Evolutionary conservation across 2,797 vertebrate species (phyloP).

Genomic region (Mormyrops boulengeri): DNA sequence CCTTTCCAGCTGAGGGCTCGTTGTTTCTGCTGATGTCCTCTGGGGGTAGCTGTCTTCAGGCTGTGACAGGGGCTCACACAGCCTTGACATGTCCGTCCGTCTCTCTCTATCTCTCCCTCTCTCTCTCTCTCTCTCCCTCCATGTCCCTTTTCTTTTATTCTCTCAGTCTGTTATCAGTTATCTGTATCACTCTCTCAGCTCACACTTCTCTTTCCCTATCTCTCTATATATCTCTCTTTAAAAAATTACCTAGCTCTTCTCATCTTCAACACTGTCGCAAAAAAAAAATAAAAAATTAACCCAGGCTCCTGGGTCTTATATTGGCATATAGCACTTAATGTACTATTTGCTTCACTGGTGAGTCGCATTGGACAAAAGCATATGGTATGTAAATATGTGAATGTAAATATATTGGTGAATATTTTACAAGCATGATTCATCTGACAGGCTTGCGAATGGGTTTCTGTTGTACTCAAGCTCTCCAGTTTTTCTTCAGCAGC

Average conservation of each 20-base stretch:
- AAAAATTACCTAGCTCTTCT: not conserved
- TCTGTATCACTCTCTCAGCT: not conserved
- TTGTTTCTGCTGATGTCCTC: not conserved
- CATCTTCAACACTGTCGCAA: not conserved
- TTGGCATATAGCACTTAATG: not conserved
- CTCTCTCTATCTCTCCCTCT: not conserved
- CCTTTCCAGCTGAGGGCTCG: not conserved
- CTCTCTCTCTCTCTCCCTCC: not conserved
- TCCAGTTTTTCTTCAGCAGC: not conserved
- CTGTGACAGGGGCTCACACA: not conserved
- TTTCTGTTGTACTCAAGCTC: not conserved
- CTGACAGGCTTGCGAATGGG: not conserved
- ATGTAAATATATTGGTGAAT: not conserved
- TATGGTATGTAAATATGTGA: not conserved
- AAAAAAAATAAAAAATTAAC: not conserved
- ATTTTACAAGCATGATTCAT: not conserved
- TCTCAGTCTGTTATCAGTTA: not conserved
- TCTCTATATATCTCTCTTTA: not conserved
- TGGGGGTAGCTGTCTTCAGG: not conserved
- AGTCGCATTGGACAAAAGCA: not conserved
- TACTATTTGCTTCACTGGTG: not conserved
- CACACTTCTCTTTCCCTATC: not conserved
- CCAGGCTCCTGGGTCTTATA: not conserved
- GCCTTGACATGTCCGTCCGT: not conserved
- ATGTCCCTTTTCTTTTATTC: not conserved